Evolutionary conservation across 2,797 vertebrate genomes (phyloP).

Genomic region (Gallinago stenura): DNA sequence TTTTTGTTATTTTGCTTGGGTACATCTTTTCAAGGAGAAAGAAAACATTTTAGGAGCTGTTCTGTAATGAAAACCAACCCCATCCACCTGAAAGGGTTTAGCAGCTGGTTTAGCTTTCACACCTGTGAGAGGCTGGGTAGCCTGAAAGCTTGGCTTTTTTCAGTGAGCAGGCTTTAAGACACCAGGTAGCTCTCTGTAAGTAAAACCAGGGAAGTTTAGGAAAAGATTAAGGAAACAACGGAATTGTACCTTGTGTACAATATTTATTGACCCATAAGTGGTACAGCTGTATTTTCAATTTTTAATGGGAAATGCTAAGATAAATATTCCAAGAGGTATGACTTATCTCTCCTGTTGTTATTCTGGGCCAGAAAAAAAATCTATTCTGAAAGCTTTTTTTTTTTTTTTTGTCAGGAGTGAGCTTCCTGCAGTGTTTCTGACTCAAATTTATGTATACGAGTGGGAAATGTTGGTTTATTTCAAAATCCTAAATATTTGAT

Average conservation of each 20-base stretch:
- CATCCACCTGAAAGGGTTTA: neutral
- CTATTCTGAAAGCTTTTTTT: neutral
- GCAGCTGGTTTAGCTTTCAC: neutral
- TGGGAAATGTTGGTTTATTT: conserved; percentile 45
- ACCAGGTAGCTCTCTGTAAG: neutral
- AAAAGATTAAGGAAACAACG: neutral
- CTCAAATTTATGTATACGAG: neutral
- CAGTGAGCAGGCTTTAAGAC: neutral
- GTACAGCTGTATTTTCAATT: conserved; percentile 10
- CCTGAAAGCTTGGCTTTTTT: neutral
- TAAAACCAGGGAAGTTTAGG: neutral
- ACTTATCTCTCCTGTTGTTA: neutral
- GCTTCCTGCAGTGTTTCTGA: conserved; percentile 11
- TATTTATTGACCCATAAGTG: neutral
- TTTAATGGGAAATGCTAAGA: conserved; percentile 22
- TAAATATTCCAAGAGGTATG: conserved; percentile 41
- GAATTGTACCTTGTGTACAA: neutral
- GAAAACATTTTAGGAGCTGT: neutral
- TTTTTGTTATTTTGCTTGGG: neutral
- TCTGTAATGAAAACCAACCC: neutral
- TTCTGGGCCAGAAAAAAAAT: neutral
- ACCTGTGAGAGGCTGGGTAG: neutral
- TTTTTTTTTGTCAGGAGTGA: neutral
- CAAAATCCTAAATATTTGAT: neutral
- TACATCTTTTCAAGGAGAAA: neutral